Evolutionary conservation across 1,140 invertebrate genomes (phyloP), one percentile per base, ranked within the genome.

Genomic region (Neodiprion pinetum): DNA sequence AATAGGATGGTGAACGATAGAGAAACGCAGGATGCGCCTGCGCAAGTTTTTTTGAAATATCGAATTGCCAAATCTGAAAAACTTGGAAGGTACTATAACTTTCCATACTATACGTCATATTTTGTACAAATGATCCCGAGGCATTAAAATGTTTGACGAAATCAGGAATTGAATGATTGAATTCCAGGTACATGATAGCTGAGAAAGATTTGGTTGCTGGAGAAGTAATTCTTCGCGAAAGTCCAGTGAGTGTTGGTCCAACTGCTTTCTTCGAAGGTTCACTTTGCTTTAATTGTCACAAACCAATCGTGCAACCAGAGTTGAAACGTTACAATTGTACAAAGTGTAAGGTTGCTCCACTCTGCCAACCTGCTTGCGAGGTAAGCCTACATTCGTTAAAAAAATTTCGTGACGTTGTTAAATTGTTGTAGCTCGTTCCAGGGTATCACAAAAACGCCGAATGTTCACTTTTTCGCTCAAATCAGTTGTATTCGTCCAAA

Each of bases 271-370:
- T 88, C 40, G 86, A 89, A 0, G 82, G 86, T n/a, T 84, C 90
- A 0, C 81, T 93, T 0, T 94, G 93, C 77, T 90, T 93, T 75
- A 89, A 90, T 67, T 94, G 93, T 78, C 86, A 90, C 77, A 83
- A 89, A 66, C 84, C 87, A 0, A 79, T 91, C 9, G 79, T 85
- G 75, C 84, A 88, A 48, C 71, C 75, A 7, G 74, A 50, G 49
- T 40, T 67, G 48, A 47, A 21, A 17, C n/a, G 14, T 1, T 79
- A 88, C 12, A 75, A 84, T 1, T 92, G 92, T 75, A 87, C 88
- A 14, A 87, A 86, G 72, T 92, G 92, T 77, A 87, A 87, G 1
- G 83, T 91, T 1, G 91, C 90, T 49, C 90, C 90, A 0, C 78
- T 93, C 10, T 93, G 92, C 77, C 74, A 88, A 66, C 21, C 77